These are phyloP conservation scores for Drosophila subobscura DNA, from an alignment of 1,140 invertebrate species.

Conservation along the genomic window DNA sequence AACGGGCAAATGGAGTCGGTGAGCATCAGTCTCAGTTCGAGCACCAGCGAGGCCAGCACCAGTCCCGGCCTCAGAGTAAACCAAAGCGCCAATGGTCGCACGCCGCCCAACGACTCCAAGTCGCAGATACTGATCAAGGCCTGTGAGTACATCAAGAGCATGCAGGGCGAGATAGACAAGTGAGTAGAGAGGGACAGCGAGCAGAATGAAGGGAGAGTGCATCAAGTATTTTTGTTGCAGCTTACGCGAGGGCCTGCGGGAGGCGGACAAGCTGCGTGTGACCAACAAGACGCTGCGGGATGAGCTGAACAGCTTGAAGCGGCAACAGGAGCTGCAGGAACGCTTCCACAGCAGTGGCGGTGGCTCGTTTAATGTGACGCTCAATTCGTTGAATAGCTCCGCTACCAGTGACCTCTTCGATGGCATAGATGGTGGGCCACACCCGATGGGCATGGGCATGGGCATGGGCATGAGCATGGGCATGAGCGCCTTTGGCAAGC, in stretches of 20 bases:
- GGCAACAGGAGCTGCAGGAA: constrained; percentile 65
- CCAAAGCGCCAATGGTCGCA: constrained; percentile 60
- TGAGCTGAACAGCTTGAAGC: constrained; percentile 66
- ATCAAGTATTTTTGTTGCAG: constrained; percentile 28
- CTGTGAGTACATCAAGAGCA: constrained; percentile 96
- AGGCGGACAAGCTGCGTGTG: constrained; percentile 72
- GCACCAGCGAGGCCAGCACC: constrained; percentile 27
- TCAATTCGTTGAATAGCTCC: constrained; percentile 71
- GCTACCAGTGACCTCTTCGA: constrained; percentile 73
- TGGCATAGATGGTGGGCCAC: constrained; percentile 60
- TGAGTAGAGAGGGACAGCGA: constrained; percentile 21
- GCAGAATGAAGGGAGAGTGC: background rate
- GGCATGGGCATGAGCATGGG: too few species aligned
- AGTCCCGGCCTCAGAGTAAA: constrained; percentile 28
- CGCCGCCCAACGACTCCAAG: constrained; percentile 90
- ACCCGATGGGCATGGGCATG: constrained; percentile 1
- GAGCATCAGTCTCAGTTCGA: constrained; percentile 77
- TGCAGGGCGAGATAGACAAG: constrained; percentile 90
- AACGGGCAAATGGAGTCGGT: background rate
- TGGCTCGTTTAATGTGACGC: constrained; percentile 65
- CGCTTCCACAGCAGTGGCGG: constrained; percentile 54
- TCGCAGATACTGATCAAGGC: constrained; percentile 97
- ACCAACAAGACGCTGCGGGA: constrained; percentile 74
- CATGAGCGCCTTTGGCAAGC: constrained; percentile 65
- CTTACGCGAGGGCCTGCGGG: constrained; percentile 72